Conservation (phyloP, 2,888 invertebrate species). For the Melangyna quadrimaculata region DNA sequence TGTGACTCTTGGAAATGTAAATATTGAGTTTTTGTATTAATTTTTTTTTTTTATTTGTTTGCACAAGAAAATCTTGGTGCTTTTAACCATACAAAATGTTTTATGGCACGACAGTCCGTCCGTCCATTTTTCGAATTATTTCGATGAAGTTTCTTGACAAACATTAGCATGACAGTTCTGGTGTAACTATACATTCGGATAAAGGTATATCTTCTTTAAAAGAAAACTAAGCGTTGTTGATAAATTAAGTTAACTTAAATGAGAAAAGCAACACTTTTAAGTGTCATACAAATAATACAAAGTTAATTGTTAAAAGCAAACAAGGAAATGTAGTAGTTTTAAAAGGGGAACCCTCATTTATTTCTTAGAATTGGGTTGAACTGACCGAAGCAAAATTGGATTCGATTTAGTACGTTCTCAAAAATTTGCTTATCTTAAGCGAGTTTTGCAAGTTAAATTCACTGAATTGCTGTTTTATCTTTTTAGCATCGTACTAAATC, state of each 20-base stretch:
- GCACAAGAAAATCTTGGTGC: slow-evolving; percentile 2
- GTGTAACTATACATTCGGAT: background rate
- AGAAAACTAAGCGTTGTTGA: background rate
- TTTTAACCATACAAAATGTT: background rate
- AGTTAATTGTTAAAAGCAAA: background rate
- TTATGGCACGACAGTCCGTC: background rate
- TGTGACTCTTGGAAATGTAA: slow-evolving; percentile 28
- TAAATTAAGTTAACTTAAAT: background rate
- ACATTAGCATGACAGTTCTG: slow-evolving; percentile 7
- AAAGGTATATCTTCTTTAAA: background rate
- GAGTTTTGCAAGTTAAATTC: too few species aligned
- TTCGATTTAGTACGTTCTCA: too few species aligned
- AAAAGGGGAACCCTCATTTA: background rate
- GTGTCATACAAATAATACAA: background rate
- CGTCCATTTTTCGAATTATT: background rate
- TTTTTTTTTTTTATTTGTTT: background rate
- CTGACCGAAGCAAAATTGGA: too few species aligned
- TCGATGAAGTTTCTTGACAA: slow-evolving; percentile 4
- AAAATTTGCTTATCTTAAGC: too few species aligned
- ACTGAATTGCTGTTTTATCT: too few species aligned
- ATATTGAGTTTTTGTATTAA: background rate
- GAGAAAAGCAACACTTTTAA: background rate
- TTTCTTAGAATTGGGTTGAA: too few species aligned
- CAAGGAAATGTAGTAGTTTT: background rate
- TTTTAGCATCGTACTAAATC: too few species aligned